Evolutionary conservation across 2,888 invertebrate species (phyloP).

Genomic region (Beris chalybata): DNA sequence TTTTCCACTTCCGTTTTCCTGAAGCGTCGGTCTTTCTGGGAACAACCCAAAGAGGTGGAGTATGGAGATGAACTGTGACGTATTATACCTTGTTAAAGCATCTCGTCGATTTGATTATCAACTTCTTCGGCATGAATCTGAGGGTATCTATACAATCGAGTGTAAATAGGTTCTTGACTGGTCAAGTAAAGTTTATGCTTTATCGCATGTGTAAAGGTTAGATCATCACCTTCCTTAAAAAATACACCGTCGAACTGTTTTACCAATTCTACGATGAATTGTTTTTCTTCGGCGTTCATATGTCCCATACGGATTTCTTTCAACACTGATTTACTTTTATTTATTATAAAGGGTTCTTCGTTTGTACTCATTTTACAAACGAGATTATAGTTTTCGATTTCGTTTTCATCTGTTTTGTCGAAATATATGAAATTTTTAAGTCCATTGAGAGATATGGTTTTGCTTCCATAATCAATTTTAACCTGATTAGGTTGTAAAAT

Average conservation of each 20-base stretch:
- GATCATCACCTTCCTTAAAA: not conserved
- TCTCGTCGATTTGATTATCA: conserved; percentile 1
- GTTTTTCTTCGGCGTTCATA: conserved; percentile 8
- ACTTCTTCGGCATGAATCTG: not conserved
- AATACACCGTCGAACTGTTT: conserved; percentile 2
- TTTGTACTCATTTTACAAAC: too few relatives aligned
- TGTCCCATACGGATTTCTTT: conserved; percentile 3
- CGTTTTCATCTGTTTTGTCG: too few relatives aligned
- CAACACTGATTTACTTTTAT: not conserved
- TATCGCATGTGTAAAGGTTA: conserved; percentile 9
- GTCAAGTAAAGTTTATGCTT: conserved; percentile 5
- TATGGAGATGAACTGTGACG: conserved; percentile 8
- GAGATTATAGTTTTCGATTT: too few relatives aligned
- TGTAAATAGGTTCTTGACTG: conserved; percentile 9
- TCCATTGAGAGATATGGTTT: too few relatives aligned
- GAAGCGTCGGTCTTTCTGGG: conserved; percentile 10
- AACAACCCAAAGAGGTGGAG: conserved; percentile 17
- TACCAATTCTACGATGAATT: not conserved
- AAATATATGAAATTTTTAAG: too few relatives aligned
- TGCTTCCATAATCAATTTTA: too few relatives aligned
- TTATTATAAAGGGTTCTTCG: too few relatives aligned
- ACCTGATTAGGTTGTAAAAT: too few relatives aligned
- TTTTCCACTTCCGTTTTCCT: conserved; percentile 3
- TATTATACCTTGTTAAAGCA: not conserved
- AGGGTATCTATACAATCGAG: conserved; percentile 1